A percentile compares a stretch with the other conserved stretches of the same genome.
Evolutionary conservation across 2,113 vertebrate species (phyloP).

Genomic region (Sarotherodon lohbergeri): DNA sequence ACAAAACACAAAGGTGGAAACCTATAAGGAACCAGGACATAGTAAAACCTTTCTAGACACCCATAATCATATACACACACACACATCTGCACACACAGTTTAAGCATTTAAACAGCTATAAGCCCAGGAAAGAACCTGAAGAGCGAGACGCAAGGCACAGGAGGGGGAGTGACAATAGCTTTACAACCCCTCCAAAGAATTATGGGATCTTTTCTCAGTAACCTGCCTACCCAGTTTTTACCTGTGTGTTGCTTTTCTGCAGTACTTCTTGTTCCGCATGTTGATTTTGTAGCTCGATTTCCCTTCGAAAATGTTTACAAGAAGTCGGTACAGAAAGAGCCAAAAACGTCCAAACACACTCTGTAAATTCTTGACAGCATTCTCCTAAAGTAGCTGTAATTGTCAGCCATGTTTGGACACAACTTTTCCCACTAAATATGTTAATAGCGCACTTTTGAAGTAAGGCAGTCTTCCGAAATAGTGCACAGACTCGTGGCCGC

Average conservation of each 20-base stretch:
- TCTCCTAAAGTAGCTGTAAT: background rate
- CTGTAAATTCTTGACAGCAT: background rate
- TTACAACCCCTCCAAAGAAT: slow-evolving; percentile 9
- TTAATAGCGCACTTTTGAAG: background rate
- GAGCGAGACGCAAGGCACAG: background rate
- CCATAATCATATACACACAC: background rate
- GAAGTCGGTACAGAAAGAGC: background rate
- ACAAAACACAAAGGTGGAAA: background rate
- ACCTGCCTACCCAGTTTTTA: background rate
- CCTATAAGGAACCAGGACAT: background rate
- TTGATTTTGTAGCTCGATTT: background rate
- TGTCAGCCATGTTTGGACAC: background rate
- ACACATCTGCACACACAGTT: background rate
- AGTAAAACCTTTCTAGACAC: background rate
- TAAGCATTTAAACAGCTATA: background rate
- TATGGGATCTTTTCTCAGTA: background rate
- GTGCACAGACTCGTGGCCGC: background rate
- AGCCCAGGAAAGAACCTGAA: background rate
- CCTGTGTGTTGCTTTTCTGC: background rate
- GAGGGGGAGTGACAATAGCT: background rate
- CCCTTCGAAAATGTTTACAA: background rate
- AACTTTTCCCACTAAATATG: background rate
- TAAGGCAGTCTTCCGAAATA: background rate
- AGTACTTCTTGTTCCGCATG: background rate
- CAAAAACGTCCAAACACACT: background rate